Conservation (phyloP, 2,113 vertebrate genomes). For the Oncorhynchus tshawytscha region DNA sequence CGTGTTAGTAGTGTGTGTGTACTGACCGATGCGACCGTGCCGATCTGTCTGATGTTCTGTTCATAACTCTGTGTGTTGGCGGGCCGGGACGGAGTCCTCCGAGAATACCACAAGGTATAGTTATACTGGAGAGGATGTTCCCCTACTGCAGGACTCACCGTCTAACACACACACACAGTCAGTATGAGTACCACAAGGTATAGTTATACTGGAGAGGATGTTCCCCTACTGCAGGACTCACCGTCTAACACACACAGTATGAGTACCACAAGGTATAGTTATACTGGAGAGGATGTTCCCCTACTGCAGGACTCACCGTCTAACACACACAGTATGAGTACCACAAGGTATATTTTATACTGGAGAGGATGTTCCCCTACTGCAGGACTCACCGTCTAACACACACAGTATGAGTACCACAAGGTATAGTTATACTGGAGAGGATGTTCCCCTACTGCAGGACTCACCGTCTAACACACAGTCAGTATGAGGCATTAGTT, state of each 20-base stretch:
- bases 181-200: too few relatives aligned
- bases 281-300: too few relatives aligned
- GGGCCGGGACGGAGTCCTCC: slow-evolving; percentile 68
- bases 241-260: too few relatives aligned
- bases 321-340: slow-evolving; percentile 21
- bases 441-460: slow-evolving; percentile 67
- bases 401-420: slow-evolving; percentile 62
- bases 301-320: too few relatives aligned
- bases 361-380: slow-evolving; percentile 72
- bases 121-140: slow-evolving; percentile 77
- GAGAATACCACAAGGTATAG: slow-evolving; percentile 77
- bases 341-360: slow-evolving; percentile 79
- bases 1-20: background rate
- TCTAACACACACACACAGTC: slow-evolving; percentile 23
- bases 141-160: slow-evolving; percentile 52
- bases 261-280: too few relatives aligned
- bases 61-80: slow-evolving; percentile 75
- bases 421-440: slow-evolving; percentile 78
- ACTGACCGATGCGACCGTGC: slow-evolving; percentile 69
- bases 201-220: too few relatives aligned
- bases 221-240: too few relatives aligned
- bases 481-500: too few relatives aligned
- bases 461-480: slow-evolving; percentile 45
- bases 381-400: slow-evolving; percentile 52
- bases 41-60: slow-evolving; percentile 75